Evolutionary conservation across 2,888 invertebrate genomes (phyloP).

Genomic region (Abrostola tripartita): DNA sequence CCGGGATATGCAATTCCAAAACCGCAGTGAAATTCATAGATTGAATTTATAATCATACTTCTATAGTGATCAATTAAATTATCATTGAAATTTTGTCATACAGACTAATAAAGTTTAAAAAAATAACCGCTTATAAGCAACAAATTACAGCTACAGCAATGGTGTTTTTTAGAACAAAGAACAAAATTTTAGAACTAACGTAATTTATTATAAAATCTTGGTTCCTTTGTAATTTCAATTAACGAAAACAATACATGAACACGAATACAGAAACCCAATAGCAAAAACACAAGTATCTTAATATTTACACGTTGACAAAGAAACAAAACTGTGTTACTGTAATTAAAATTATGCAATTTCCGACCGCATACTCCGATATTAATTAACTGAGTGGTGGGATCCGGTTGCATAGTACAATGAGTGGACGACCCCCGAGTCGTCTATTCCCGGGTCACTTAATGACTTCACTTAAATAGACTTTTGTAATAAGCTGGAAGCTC

Average conservation of each 20-base stretch:
- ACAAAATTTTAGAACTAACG: no score
- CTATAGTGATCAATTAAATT: no score
- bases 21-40: background rate
- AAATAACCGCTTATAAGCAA: no score
- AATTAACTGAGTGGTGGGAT: conserved; percentile 36
- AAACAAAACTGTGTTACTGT: conserved; percentile 25
- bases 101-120: no score
- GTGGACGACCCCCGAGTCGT: conserved; percentile 1
- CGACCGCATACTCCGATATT: conserved; percentile 33
- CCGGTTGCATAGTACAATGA: conserved; percentile 16
- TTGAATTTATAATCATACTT: background rate
- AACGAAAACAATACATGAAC: no score
- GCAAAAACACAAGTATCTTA: no score
- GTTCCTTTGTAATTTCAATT: no score
- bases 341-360: conserved; percentile 34
- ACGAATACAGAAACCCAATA: no score
- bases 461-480: conserved; percentile 32
- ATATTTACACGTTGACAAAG: conserved; percentile 14
- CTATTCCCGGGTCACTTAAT: conserved; percentile 29
- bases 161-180: no score
- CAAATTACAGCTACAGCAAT: no score
- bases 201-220: no score
- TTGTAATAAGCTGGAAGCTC: conserved; percentile 16
- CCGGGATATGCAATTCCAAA: background rate
- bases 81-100: no score